phyloP scores from a whole-genome alignment of 37 sponge, comb jelly and placozoan species.

The Tethya wilhelma region DNA sequence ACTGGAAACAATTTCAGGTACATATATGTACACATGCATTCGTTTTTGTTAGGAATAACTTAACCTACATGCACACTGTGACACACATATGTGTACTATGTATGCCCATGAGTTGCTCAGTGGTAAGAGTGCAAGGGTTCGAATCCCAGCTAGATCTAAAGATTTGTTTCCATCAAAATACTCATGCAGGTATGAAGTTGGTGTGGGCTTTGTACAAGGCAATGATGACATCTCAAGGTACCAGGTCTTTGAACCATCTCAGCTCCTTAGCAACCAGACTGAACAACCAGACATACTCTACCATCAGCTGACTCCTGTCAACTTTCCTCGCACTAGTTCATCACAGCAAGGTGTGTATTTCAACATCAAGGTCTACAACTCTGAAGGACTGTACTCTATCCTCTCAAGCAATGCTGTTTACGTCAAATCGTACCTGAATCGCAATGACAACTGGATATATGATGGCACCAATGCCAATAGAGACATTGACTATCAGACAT shows the following conservation, averaged over 20 bases:
- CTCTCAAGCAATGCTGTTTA: slow-evolving; percentile 40
- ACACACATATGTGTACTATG: too few relatives aligned
- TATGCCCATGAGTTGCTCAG: too few relatives aligned
- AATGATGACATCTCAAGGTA: slow-evolving; percentile 47
- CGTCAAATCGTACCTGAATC: slow-evolving; percentile 43
- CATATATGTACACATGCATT: neutral
- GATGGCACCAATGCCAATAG: slow-evolving; percentile 53
- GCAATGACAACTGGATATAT: slow-evolving; percentile 44
- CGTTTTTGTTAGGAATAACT: neutral
- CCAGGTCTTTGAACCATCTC: slow-evolving; percentile 12
- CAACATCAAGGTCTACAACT: slow-evolving; percentile 46
- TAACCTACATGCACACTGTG: too few relatives aligned
- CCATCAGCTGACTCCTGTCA: neutral
- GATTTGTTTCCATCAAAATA: too few relatives aligned
- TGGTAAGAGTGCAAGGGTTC: too few relatives aligned
- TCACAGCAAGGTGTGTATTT: slow-evolving; percentile 39
- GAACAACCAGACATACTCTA: too few relatives aligned
- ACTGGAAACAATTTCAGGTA: slow-evolving; percentile 6
- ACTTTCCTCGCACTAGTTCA: slow-evolving; percentile 1
- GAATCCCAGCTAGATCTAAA: too few relatives aligned
- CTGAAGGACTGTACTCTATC: slow-evolving; percentile 7
- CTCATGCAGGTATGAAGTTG: slow-evolving; percentile 48
- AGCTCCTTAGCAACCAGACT: neutral
- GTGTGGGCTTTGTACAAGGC: slow-evolving; percentile 38
- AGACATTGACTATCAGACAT: slow-evolving; percentile 70